Conservation (phyloP, 2,113 vertebrate species). For the Pica pica region DNA sequence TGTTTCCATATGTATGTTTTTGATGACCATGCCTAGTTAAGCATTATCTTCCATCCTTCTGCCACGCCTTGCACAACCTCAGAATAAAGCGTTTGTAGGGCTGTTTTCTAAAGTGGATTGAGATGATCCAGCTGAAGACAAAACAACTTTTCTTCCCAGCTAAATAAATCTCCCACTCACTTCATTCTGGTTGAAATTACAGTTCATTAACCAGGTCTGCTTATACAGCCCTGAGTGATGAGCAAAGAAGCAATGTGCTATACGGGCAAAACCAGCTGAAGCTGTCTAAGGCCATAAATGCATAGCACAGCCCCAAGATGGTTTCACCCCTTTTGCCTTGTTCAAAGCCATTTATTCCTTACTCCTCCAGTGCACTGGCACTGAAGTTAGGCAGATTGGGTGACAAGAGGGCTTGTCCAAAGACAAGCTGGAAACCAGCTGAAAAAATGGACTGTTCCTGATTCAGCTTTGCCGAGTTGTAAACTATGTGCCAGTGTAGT, state of each 20-base stretch:
- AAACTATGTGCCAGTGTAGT: rapidly evolving
- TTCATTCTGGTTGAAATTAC: neutral
- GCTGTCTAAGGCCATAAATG: neutral
- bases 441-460: neutral
- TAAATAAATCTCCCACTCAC: neutral
- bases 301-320: neutral
- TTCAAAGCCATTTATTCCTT: neutral
- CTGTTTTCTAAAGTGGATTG: neutral
- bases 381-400: neutral
- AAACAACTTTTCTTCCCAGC: neutral
- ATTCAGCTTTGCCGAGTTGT: neutral
- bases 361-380: neutral
- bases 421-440: neutral
- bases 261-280: neutral
- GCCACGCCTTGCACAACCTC: rapidly evolving
- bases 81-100: neutral
- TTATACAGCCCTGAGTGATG: neutral
- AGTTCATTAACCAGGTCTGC: neutral
- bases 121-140: neutral
- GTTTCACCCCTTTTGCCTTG: neutral
- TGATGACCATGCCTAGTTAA: neutral
- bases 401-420: neutral
- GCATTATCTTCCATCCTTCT: neutral
- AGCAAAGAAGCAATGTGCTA: neutral
- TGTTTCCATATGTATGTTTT: neutral